Percentiles rank a stretch among this genome's conserved stretches.
Conservation (phyloP, 2,888 invertebrate species). For the Polydrusus pterygomalis region DNA sequence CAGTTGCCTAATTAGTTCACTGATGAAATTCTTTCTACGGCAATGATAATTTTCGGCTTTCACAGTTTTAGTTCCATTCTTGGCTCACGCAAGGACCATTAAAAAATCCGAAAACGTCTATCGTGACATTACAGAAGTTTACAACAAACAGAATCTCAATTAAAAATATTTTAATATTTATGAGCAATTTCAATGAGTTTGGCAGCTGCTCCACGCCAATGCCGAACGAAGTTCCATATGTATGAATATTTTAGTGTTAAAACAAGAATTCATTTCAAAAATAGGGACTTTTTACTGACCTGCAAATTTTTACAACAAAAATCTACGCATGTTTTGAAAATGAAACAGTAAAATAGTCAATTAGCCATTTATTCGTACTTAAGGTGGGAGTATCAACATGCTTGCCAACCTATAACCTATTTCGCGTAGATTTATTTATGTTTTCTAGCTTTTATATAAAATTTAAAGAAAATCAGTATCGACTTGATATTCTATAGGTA, state of each 20-base stretch:
- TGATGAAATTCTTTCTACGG: too few relatives aligned
- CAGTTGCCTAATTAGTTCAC: not conserved
- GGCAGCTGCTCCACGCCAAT: conserved; percentile 29
- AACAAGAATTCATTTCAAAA: conserved; percentile 12
- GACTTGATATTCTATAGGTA: too few relatives aligned
- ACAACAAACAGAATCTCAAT: conserved; percentile 27
- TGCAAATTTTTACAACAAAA: too few relatives aligned
- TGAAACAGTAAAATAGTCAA: too few relatives aligned
- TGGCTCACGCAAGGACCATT: conserved; percentile 8
- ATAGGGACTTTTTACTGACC: too few relatives aligned
- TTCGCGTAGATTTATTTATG: too few relatives aligned
- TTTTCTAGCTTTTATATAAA: too few relatives aligned
- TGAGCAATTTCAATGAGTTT: conserved; percentile 42
- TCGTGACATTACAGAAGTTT: conserved; percentile 20
- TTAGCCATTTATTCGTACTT: too few relatives aligned
- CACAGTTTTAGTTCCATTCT: conserved; percentile 14
- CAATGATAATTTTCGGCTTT: conserved; percentile 12
- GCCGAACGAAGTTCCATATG: conserved; percentile 33
- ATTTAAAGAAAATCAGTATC: too few relatives aligned
- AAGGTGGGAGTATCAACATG: too few relatives aligned
- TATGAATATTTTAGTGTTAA: conserved; percentile 27
- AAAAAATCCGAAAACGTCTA: conserved; percentile 30
- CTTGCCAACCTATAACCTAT: too few relatives aligned
- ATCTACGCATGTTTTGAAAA: too few relatives aligned
- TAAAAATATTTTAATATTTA: conserved; percentile 38